phyloP scores from a whole-genome alignment of 2,797 vertebrate genomes.

The Eulemur albifrons region DNA sequence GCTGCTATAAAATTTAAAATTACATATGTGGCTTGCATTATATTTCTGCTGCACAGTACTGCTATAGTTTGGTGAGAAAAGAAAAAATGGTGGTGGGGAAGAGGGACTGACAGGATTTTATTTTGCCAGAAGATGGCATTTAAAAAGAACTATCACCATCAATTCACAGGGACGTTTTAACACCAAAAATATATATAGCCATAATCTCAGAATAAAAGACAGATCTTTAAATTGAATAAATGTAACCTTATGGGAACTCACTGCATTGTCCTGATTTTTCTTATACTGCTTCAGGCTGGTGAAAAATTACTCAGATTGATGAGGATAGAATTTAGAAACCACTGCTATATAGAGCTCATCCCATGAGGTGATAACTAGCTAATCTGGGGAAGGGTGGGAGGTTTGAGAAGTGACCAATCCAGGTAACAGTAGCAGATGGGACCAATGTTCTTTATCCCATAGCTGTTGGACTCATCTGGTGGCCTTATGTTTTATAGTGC shows the following conservation, averaged over 20 bases:
- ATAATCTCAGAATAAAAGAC: slow-evolving; percentile 16
- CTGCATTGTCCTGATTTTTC: slow-evolving; percentile 29
- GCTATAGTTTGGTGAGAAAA: slow-evolving; percentile 28
- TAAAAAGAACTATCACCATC: not conserved
- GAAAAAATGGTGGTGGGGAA: slow-evolving; percentile 1
- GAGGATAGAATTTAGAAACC: not conserved
- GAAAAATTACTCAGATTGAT: slow-evolving; percentile 9
- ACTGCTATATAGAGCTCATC: not conserved
- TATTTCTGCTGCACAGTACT: slow-evolving; percentile 33
- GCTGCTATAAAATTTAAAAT: slow-evolving; percentile 24
- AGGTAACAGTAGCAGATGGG: not conserved
- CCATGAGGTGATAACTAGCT: not conserved
- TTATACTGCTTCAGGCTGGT: not conserved
- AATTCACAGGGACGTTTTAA: slow-evolving; percentile 1
- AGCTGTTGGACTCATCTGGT: not conserved
- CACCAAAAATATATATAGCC: not conserved
- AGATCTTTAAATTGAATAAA: slow-evolving; percentile 43
- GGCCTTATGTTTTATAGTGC: not conserved
- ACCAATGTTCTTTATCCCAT: not conserved
- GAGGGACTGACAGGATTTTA: not conserved
- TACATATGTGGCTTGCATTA: not conserved
- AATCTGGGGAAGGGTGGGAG: not conserved
- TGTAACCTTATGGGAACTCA: not conserved
- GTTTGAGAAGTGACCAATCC: not conserved
- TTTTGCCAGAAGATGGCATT: slow-evolving; percentile 24